Evolutionary conservation across 2,797 vertebrate species (phyloP).

Genomic region (Sebastes kiyomatsui): DNA sequence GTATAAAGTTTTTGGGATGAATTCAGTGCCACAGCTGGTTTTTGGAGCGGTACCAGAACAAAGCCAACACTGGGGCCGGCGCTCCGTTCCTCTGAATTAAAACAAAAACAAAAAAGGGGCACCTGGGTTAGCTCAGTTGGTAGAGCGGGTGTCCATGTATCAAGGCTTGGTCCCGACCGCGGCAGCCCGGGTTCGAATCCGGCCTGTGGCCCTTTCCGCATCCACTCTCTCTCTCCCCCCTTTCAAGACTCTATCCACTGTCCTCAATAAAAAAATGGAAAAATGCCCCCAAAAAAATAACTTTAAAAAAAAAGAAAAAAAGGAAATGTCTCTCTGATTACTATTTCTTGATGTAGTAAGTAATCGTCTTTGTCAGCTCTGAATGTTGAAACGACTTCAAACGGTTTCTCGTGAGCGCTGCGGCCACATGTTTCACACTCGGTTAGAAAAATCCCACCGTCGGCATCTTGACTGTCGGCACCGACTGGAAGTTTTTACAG

Average conservation of each 20-base stretch:
- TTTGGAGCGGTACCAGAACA: neutral
- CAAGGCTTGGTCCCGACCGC: no score
- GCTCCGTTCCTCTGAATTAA: slow-evolving; percentile 16
- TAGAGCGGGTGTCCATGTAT: no score
- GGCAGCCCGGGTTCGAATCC: no score
- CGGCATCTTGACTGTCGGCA: slow-evolving; percentile 5
- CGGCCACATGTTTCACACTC: slow-evolving; percentile 37
- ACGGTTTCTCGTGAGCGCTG: neutral
- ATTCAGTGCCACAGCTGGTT: neutral
- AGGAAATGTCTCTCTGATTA: slow-evolving; percentile 46
- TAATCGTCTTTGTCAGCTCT: slow-evolving; percentile 29
- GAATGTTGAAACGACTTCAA: slow-evolving; percentile 35
- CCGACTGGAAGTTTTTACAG: slow-evolving; percentile 8
- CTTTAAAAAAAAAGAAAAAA: neutral
- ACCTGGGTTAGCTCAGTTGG: no score
- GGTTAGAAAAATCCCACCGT: slow-evolving; percentile 29
- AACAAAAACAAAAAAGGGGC: no score
- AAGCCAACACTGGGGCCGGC: neutral
- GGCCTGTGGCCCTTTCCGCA: no score
- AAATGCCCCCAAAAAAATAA: no score
- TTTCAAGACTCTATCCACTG: no score
- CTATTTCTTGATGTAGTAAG: slow-evolving; percentile 4
- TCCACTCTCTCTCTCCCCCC: no score
- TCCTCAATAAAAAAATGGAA: no score
- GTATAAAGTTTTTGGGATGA: neutral